Percentiles rank a stretch among this genome's conserved stretches.
These are phyloP conservation scores for Triplophysa tibetana DNA, from an alignment of 2,113 vertebrate genomes.

Conservation along the genomic window DNA sequence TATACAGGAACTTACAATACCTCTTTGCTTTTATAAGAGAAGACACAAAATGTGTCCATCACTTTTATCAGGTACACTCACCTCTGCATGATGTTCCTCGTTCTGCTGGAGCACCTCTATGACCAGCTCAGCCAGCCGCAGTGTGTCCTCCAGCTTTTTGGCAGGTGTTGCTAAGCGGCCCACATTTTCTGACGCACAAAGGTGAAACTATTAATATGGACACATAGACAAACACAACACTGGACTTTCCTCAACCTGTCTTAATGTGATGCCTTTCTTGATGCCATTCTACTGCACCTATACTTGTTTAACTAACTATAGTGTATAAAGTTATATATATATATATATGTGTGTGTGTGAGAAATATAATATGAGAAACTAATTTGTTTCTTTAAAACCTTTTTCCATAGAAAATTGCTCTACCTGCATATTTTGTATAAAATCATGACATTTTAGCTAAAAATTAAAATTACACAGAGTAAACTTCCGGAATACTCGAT, in stretches of 20 bases:
- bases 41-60: neutral
- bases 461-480: neutral
- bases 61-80: conserved; percentile 67
- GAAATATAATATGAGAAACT: neutral
- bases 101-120: conserved; percentile 99
- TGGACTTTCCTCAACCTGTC: neutral
- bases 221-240: neutral
- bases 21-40: too few species aligned
- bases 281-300: neutral
- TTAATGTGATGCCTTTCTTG: neutral
- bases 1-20: too few species aligned
- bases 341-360: too few species aligned
- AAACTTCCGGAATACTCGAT: neutral
- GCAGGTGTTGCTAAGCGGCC: conserved; percentile 96
- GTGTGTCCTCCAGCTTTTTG: conserved; percentile 98
- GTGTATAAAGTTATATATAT: neutral
- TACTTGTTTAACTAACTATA: neutral
- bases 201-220: conserved; percentile 60
- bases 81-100: conserved; percentile 98
- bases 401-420: neutral
- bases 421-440: neutral
- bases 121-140: conserved; percentile 94
- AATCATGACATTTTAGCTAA: neutral
- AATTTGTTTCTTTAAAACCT: neutral
- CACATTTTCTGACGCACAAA: conserved; percentile 97